Evolutionary conservation across 2,888 invertebrate species (phyloP).

Genomic region (Cetonia aurata): DNA sequence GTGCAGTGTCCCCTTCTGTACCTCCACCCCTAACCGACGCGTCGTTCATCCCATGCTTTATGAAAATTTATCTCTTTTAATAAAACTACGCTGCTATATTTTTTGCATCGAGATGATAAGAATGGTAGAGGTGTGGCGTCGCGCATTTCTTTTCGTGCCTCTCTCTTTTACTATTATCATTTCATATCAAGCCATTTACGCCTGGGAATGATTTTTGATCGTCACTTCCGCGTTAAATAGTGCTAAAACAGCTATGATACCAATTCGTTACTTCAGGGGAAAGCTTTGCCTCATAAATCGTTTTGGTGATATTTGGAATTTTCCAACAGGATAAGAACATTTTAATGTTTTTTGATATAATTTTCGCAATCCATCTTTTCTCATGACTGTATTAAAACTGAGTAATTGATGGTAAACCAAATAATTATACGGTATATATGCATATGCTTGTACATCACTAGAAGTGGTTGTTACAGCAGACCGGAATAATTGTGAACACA

Average conservation of each 20-base stretch:
- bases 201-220: constrained; percentile 4
- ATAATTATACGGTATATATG: neutral
- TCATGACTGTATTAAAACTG: constrained; percentile 1
- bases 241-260: neutral
- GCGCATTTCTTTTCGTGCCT: constrained; percentile 7
- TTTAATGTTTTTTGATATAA: neutral
- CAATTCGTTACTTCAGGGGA: too few relatives aligned
- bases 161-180: neutral
- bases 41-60: constrained; percentile 35
- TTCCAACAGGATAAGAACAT: too few relatives aligned
- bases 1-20: neutral
- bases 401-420: neutral
- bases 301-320: too few relatives aligned
- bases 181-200: constrained; percentile 12
- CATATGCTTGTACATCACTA: too few relatives aligned
- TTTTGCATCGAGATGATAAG: constrained; percentile 28
- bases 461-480: too few relatives aligned
- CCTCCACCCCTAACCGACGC: constrained; percentile 3
- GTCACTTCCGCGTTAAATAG: neutral
- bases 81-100: constrained; percentile 35
- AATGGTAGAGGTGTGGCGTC: constrained; percentile 4
- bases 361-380: neutral
- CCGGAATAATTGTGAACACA: constrained; percentile 2
- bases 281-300: too few relatives aligned
- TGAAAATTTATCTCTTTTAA: constrained; percentile 47